A percentile compares a stretch with the other conserved stretches of the same genome.
Conservation (phyloP, 2,113 vertebrate species). For the Periophthalmodon schlosseri region DNA sequence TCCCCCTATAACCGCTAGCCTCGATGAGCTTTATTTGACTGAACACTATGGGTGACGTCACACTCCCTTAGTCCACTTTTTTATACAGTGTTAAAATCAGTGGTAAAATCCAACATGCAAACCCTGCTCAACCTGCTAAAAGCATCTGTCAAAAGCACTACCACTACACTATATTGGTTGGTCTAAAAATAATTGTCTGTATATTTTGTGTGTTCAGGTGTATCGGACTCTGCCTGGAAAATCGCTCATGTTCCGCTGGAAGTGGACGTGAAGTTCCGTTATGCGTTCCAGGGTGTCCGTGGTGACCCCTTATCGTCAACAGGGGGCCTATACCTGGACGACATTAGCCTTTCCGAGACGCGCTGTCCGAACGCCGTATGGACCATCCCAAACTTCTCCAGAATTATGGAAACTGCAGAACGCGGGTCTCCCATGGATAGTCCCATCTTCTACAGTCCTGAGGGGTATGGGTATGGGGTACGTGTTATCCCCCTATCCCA, state of each 20-base stretch:
- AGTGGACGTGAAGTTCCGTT: conserved; percentile 85
- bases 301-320: conserved; percentile 68
- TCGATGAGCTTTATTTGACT: too few relatives aligned
- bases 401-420: conserved; percentile 62
- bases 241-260: conserved; percentile 84
- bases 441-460: conserved; percentile 85
- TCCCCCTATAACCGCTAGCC: too few relatives aligned
- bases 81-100: too few relatives aligned
- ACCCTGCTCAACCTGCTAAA: too few relatives aligned
- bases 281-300: conserved; percentile 84
- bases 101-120: too few relatives aligned
- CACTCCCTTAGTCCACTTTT: too few relatives aligned
- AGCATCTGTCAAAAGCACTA: neutral
- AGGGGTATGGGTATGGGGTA: conserved; percentile 85
- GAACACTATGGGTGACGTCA: too few relatives aligned
- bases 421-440: conserved; percentile 60
- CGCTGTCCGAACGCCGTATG: conserved; percentile 84
- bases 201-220: conserved; percentile 66
- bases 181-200: neutral
- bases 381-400: conserved; percentile 82
- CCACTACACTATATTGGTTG: neutral
- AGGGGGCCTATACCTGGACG: conserved; percentile 86
- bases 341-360: conserved; percentile 83
- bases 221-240: conserved; percentile 82
- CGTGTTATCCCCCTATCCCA: conserved; percentile 66